Conservation (phyloP, 2,797 vertebrate genomes). For the Anguilla marmorata region DNA sequence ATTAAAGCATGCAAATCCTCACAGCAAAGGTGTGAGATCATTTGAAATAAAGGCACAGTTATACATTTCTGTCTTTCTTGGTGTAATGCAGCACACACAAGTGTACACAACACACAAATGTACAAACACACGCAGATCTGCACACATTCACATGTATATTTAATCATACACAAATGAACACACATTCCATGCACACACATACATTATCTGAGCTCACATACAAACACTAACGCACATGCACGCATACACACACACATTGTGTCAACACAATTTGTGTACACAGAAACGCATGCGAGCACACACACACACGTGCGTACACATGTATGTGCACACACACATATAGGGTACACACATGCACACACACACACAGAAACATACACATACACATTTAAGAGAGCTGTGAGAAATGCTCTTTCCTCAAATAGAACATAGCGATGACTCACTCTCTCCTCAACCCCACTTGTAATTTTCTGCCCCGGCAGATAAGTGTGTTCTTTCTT, state of each 20-base stretch:
- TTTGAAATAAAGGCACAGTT: background rate
- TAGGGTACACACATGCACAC: background rate
- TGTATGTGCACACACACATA: background rate
- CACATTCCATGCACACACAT: background rate
- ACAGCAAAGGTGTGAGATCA: background rate
- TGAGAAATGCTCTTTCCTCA: constrained; percentile 71
- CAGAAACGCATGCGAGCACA: background rate
- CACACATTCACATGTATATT: background rate
- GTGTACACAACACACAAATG: background rate
- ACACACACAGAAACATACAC: background rate
- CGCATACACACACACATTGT: background rate
- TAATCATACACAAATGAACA: background rate
- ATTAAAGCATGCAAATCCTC: background rate
- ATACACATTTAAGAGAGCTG: constrained; percentile 35
- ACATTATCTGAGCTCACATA: too few relatives aligned
- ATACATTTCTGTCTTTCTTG: background rate
- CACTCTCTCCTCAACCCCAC: constrained; percentile 51
- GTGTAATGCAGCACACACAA: background rate
- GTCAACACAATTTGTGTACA: background rate
- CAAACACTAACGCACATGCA: background rate
- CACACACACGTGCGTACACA: background rate
- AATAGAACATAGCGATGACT: constrained; percentile 68
- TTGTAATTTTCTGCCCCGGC: constrained; percentile 52
- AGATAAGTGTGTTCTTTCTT: constrained; percentile 38
- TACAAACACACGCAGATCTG: background rate